A percentile compares a stretch with the other conserved stretches of the same genome.
Conservation (phyloP, 2,113 vertebrate species). For the Alethe diademata region DNA sequence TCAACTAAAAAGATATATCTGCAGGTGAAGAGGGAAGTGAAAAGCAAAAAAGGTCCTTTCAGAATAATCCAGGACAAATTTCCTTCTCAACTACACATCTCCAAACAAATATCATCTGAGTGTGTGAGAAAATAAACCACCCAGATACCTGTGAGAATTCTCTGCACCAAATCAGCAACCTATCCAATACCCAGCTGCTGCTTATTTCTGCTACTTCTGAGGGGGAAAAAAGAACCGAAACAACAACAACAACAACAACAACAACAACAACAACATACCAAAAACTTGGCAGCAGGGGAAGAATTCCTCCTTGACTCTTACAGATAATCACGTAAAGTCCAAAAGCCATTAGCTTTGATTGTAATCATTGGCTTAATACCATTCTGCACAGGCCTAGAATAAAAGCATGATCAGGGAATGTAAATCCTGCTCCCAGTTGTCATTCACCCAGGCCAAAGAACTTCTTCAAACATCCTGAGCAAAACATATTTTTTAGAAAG, state of each 20-base stretch:
- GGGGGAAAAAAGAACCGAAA: rapidly evolving
- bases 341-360: slow-evolving; percentile 48
- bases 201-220: background rate
- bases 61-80: background rate
- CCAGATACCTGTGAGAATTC: slow-evolving; percentile 24
- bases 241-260: background rate
- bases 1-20: background rate
- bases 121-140: slow-evolving; percentile 7
- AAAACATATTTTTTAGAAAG: background rate
- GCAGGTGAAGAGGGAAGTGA: background rate
- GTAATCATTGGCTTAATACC: slow-evolving; percentile 21
- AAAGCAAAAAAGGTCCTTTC: background rate
- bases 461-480: background rate
- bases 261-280: background rate
- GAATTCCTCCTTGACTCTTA: background rate
- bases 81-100: background rate
- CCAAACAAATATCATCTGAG: background rate
- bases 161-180: background rate
- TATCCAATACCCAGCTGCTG: slow-evolving; percentile 17
- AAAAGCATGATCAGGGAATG: background rate
- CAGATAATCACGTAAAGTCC: background rate
- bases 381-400: background rate
- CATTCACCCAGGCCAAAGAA: background rate
- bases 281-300: background rate
- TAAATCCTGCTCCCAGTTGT: background rate